Base-by-base conservation (phyloP, 2,888 invertebrate genomes). In the Andrena minutula region DNA sequence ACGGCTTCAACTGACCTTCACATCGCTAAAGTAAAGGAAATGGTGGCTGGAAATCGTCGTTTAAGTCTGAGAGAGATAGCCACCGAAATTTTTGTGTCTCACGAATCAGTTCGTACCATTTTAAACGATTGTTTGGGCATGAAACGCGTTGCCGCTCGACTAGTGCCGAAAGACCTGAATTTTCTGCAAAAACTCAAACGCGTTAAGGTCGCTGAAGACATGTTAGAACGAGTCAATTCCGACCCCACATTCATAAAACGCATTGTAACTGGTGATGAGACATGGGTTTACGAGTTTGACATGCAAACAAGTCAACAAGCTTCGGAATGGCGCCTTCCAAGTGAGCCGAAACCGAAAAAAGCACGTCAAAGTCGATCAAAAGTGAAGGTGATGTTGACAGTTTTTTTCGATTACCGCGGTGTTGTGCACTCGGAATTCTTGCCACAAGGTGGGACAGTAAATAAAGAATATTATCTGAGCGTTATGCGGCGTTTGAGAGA, bases 261-360 rank as follows among this genome's bases (percentile, higher is more conserved):
- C 30, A 30, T 30, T 23, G 23, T 47, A 75, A 47, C 41, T 58
- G 65, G 30, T n/a, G 58, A 74, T 1, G 74, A 74, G 53, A 66
- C 49, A 23, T 60, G 60, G 66, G 73, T 64, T 56, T 64, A 73
- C 8, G 64, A 71, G 71, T 61, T 8, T n/a, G 49, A 51, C 30
- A 71, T 61, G 49, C 49, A 65, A 65, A 47, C 65, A 2, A 49
- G 65, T 7, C 61, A 61, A 70, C 70, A 28, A 5, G 10, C 53
- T 41, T 72, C 51, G 32, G 35, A 65, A 65, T 74, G 35, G 23
- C 23, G 61, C n/a, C 8, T 49, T n/a, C 6, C 49, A 66, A 65
- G 20, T 16, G 66, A 51, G 20, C n/a, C 51, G 51, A 51, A 51
- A 51, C 6, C n/a, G 7, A 66, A 66, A 51, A 66, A 66, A 58